Conservation (phyloP, 64 coral and sea anemone species). For the Montipora efflorescens region DNA sequence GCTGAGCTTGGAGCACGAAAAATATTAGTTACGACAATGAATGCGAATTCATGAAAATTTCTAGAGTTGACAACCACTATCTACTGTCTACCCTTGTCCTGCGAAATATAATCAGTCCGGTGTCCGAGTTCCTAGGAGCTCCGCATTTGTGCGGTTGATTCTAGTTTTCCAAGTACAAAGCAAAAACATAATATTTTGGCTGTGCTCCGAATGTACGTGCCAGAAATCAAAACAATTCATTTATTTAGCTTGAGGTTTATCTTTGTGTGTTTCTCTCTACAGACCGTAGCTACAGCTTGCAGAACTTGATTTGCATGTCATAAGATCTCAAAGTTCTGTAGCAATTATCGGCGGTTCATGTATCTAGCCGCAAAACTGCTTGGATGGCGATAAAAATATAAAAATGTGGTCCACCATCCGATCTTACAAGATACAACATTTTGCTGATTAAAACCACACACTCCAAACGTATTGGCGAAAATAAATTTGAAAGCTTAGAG, state of each 20-base stretch:
- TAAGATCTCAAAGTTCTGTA: not conserved
- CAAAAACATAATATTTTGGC: too few species aligned
- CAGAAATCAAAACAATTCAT: constrained; percentile 4
- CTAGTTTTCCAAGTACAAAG: too few species aligned
- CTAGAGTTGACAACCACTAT: too few species aligned
- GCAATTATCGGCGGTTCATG: not conserved
- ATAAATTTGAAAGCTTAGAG: too few species aligned
- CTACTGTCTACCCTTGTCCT: not conserved
- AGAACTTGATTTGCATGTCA: too few species aligned
- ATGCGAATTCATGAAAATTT: not conserved
- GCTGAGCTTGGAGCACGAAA: not conserved
- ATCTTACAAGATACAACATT: not conserved
- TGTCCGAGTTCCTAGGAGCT: too few species aligned
- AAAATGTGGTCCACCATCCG: not conserved
- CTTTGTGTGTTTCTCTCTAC: not conserved
- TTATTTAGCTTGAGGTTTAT: not conserved
- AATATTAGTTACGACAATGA: not conserved
- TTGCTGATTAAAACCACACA: not conserved
- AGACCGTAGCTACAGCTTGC: not conserved
- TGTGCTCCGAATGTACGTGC: not conserved
- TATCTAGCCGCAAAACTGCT: too few species aligned
- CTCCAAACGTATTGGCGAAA: too few species aligned
- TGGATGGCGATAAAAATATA: too few species aligned
- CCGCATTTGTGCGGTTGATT: too few species aligned
- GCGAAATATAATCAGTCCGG: not conserved